phyloP scores from a whole-genome alignment of 2,113 vertebrate species.

The Corvus cornix region DNA sequence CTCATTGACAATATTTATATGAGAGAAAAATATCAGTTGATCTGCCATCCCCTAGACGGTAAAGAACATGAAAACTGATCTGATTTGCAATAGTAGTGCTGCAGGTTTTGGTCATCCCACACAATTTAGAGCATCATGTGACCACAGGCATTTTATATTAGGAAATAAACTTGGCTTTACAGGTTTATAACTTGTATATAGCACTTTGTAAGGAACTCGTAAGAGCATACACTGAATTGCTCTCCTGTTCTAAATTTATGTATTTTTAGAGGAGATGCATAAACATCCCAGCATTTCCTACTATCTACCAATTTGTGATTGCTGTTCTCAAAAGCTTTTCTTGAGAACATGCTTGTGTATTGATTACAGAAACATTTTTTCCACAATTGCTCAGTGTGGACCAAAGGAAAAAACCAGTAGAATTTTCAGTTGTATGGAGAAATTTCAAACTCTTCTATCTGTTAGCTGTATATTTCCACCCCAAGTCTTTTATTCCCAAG shows the following conservation, averaged over 20 bases:
- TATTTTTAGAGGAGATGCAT: background rate
- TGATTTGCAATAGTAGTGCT: background rate
- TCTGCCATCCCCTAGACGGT: background rate
- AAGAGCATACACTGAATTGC: background rate
- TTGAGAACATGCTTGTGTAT: background rate
- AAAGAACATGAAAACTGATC: background rate
- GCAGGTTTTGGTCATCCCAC: slow-evolving; percentile 1
- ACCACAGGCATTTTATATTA: background rate
- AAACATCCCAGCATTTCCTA: background rate
- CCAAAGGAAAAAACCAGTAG: slow-evolving; percentile 1
- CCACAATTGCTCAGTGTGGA: background rate
- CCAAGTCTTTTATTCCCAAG: background rate
- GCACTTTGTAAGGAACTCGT: background rate
- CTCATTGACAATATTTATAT: background rate
- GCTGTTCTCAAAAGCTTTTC: slow-evolving; percentile 5
- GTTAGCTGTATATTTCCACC: background rate
- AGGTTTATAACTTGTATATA: background rate
- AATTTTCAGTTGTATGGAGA: background rate
- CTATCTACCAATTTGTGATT: background rate
- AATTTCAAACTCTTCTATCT: background rate
- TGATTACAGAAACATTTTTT: background rate
- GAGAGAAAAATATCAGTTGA: background rate
- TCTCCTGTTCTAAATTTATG: background rate
- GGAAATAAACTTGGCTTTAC: background rate
- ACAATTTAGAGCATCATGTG: background rate